Base-by-base conservation (phyloP, 2,888 invertebrate species). In the Shargacucullia verbasci region DNA sequence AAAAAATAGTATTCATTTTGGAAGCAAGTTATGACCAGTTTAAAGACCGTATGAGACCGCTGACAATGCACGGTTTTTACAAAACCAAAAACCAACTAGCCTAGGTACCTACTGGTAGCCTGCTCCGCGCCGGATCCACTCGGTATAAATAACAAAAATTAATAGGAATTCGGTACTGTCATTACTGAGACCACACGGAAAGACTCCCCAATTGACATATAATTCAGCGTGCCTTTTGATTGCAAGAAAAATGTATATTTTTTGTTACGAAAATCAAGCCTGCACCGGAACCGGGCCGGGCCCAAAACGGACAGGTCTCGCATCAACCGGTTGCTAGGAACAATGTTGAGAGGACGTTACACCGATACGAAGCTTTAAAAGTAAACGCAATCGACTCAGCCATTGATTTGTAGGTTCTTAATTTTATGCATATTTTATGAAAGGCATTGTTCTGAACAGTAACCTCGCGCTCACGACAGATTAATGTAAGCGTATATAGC, bases 271-370 rank as follows among this genome's bases (percentile, higher is more conserved):
- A 64, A 57, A 48, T 40, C 29, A 48, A 59, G 53, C 38, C 15
- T 56, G 55, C 59, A 69, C 64, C 75, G 72, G 69, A 77, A 70
- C 71, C 65, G 44, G 54, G 55, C 29, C 58, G 53, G 61, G 45
- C 52, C 69, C 69, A 53, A 79, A 80, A 68, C 60, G 65, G 76
- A 76, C 76, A 65, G 70, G 76, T 76, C 78, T 78, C 70, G 73
- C 81, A 76, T 70, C 70, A 76, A 81, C 80, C 80, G 80, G 84
- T 82, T 70, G 50, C 81, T 80, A 81, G 73, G 43, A 79, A 79
- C 73, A 73, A 79, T 76, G 68, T 71, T 75, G 72, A 72, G 59
- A 71, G 75, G 68, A 70, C 48, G 34, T 65, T 65, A 70, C 65
- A 65, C 73, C 59, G 67, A 64, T 39, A 40, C 38, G 48, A 59